Evolutionary conservation across 2,888 invertebrate species (phyloP), one percentile per base, ranked within the genome.

Genomic region (Biston stratarius): DNA sequence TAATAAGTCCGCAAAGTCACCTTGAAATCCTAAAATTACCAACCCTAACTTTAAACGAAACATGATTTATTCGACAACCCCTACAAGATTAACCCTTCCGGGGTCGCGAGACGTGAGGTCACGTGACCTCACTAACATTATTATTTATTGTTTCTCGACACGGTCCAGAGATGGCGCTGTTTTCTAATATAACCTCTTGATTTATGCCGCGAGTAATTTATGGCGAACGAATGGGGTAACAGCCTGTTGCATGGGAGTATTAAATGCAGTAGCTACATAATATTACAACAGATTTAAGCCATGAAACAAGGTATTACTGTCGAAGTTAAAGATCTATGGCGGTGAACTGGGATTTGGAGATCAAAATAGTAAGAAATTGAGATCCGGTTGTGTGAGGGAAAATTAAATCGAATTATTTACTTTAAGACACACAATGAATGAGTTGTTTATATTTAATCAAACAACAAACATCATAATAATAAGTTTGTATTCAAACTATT

Each of bases 1-100:
- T 24, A 24, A 3, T 24, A 24, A 24, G 24, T 24, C 24, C 24
- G 24, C 6, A 38, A 38, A 38, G 38, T 9, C 38, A 0, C 44
- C 6, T 7, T 8, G 15, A 1, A 49, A 33, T 10, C n/a, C 34
- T 10, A 5, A 34, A 58, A 60, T 24, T 15, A 82, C 12, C 87
- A 91, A 74, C 92, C 92, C 90, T 91, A 80, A 60, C 69, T 77
- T 77, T 73, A 83, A 87, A 87, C 78, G 81, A 85, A 87, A 88
- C 83, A 89, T 93, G 92, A 93, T 92, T 91, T 92, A 93, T 92
- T 86, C 84, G 86, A 86, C 91, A 89, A 90, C 92, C 92, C 91
- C 88, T 88, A 82, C 83, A 80, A 88, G 89, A 91, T 92, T 92
- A 93, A 93, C 92, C 92, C 92, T 91, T 90, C 88, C 83, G 83